Evolutionary conservation across 2,797 vertebrate genomes (phyloP).

Genomic region (Rhodeus uyekii): DNA sequence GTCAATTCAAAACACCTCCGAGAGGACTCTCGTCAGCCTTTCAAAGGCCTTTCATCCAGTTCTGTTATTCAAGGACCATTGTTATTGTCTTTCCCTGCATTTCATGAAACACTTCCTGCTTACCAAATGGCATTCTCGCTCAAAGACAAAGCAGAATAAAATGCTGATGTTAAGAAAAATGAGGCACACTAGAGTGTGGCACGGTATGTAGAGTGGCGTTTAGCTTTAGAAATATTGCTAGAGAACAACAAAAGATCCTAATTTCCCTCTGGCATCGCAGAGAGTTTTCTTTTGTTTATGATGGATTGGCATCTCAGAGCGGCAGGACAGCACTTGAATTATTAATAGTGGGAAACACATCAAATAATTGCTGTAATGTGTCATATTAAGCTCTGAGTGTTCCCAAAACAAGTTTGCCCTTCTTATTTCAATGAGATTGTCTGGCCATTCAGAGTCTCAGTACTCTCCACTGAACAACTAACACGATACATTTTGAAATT

Average conservation of each 20-base stretch:
- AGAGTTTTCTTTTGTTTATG: constrained; percentile 57
- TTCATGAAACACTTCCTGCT: constrained; percentile 59
- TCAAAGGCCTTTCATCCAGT: constrained; percentile 53
- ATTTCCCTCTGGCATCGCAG: constrained; percentile 49
- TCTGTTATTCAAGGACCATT: constrained; percentile 48
- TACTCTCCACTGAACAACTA: constrained; percentile 45
- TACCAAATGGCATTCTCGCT: constrained; percentile 50
- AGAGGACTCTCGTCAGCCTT: constrained; percentile 56
- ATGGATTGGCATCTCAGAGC: constrained; percentile 61
- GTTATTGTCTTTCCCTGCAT: constrained; percentile 52
- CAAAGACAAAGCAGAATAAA: constrained; percentile 57
- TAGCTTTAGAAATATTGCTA: constrained; percentile 54
- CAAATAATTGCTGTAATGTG: constrained; percentile 62
- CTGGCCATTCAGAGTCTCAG: constrained; percentile 29
- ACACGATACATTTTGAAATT: constrained; percentile 31
- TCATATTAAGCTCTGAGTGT: constrained; percentile 61
- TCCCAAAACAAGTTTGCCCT: constrained; percentile 45
- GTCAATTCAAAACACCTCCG: constrained; percentile 39
- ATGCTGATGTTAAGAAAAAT: constrained; percentile 63
- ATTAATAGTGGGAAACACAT: constrained; percentile 62
- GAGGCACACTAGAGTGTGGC: constrained; percentile 42
- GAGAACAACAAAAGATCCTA: constrained; percentile 47
- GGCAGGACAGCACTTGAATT: constrained; percentile 59
- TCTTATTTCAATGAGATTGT: constrained; percentile 43
- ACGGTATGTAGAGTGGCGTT: constrained; percentile 39